Conservation (phyloP, 2,888 invertebrate species). For the Phaedon cochleariae region DNA sequence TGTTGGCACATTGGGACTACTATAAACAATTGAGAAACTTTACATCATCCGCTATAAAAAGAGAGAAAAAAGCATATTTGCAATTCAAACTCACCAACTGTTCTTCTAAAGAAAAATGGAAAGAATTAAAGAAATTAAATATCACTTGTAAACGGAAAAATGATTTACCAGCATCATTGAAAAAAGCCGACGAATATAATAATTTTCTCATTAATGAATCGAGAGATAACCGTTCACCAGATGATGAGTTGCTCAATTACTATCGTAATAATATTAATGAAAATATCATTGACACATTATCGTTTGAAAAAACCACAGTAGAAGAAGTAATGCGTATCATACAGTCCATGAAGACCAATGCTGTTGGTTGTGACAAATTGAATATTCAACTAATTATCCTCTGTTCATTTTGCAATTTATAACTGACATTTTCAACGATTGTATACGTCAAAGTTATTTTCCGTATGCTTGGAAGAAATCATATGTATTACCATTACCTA, state of each 20-base stretch:
- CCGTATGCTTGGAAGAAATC: background rate
- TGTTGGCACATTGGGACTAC: slow-evolving; percentile 1
- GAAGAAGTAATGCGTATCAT: background rate
- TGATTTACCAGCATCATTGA: slow-evolving; percentile 1
- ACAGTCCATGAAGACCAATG: slow-evolving; percentile 2
- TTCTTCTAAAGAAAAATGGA: slow-evolving; percentile 6
- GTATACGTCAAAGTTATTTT: slow-evolving; percentile 7
- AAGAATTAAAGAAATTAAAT: slow-evolving; percentile 1
- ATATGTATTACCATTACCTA: slow-evolving; percentile 3
- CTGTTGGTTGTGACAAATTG: slow-evolving; percentile 7
- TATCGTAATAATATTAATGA: background rate
- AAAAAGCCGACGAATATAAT: background rate
- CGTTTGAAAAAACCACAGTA: background rate
- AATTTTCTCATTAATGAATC: background rate
- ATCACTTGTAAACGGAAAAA: background rate
- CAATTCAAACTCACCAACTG: background rate
- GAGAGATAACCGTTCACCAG: background rate
- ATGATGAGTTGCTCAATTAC: background rate
- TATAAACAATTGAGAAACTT: background rate
- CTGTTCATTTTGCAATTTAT: slow-evolving; percentile 2
- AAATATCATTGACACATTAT: background rate
- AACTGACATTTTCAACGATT: slow-evolving; percentile 6
- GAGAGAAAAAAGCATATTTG: slow-evolving; percentile 5
- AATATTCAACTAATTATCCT: slow-evolving; percentile 11
- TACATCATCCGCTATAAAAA: slow-evolving; percentile 1